Evolutionary conservation across 2,888 invertebrate species (phyloP), one percentile per base, ranked within the genome.

Genomic region (Ceramica pisi): DNA sequence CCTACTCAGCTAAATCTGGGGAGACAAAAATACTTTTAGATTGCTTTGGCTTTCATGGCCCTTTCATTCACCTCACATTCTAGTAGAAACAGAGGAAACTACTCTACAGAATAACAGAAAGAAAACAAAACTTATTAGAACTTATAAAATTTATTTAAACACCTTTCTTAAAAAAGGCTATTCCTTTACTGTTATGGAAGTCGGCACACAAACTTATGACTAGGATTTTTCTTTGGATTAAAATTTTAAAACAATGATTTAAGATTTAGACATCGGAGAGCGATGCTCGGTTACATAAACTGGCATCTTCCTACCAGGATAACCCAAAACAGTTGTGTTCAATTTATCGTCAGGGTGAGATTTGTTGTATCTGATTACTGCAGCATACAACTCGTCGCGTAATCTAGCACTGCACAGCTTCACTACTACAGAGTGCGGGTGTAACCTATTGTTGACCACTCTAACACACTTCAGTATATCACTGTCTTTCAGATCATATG

Each of bases 281-380:
- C 38, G 21, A 59, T 59, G 57, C 57, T 59, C 57, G 16, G 38
- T 21, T 1, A 59, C 57, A 41, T 59, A 21, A 1, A 59, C 57
- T 9, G 38, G 41, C 4, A 14, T 9, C 57, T 59, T 59, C 16
- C 9, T 59, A 41, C 38, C 57, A 59, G 16, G 9, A 41, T 14
- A 59, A 8, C 57, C 57, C 14, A 59, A 59, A n/a, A 38, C 38
- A 5, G 57, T 59, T 4, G 57, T 59, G 21, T 59, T 59, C 16
- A 59, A 10, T 21, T 16, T 16, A 23, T 59, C 21, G 9, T 59
- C n/a, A 14, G 57, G 21, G 3, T 16, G 41, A 0, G 57, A 59
- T 1, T 59, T 38, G 9, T 59, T 59, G 21, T 59, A 59, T 16
- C 57, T 59, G 2, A 21, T 23, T 16, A 59, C 38, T 9, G 57